Evolutionary conservation across 2,113 vertebrate species (phyloP).

Genomic region (Dascyllus trimaculatus): DNA sequence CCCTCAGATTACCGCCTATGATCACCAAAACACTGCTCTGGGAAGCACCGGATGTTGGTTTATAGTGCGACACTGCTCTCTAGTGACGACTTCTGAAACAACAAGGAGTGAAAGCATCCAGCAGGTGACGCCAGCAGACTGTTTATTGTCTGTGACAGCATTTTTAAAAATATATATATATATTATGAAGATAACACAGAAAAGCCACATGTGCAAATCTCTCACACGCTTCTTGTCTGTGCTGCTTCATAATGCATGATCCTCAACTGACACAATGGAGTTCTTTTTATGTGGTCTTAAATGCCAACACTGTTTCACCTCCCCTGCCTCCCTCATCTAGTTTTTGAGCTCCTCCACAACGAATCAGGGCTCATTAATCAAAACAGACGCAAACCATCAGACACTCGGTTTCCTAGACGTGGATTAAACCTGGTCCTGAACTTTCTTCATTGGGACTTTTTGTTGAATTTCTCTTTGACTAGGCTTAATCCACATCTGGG

Average conservation of each 20-base stretch:
- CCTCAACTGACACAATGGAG: conserved; percentile 14
- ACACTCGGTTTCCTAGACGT: conserved; percentile 3
- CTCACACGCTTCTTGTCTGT: not conserved
- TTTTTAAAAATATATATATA: not conserved
- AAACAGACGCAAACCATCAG: conserved; percentile 38
- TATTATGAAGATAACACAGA: not conserved
- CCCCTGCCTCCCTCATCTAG: conserved; percentile 11
- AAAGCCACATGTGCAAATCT: not conserved
- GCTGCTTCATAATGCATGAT: not conserved
- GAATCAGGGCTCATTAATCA: conserved; percentile 39
- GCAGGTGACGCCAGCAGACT: conserved; percentile 67
- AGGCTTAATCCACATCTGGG: no score
- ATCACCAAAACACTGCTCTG: no score
- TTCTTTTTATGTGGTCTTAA: conserved; percentile 11
- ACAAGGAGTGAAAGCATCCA: conserved; percentile 37
- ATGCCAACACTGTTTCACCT: not conserved
- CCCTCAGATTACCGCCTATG: no score
- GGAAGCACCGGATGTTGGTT: not conserved
- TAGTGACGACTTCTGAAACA: conserved; percentile 17
- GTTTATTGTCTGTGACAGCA: not conserved
- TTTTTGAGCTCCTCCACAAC: conserved; percentile 28
- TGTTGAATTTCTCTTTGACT: no score
- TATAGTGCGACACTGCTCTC: conserved; percentile 41
- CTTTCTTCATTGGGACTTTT: no score
- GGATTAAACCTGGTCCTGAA: no score